Percentiles rank a stretch among this genome's conserved stretches.
Conservation (phyloP, 35 echinoderm and acorn worm genomes). For the Ophiothrix spiculata region DNA sequence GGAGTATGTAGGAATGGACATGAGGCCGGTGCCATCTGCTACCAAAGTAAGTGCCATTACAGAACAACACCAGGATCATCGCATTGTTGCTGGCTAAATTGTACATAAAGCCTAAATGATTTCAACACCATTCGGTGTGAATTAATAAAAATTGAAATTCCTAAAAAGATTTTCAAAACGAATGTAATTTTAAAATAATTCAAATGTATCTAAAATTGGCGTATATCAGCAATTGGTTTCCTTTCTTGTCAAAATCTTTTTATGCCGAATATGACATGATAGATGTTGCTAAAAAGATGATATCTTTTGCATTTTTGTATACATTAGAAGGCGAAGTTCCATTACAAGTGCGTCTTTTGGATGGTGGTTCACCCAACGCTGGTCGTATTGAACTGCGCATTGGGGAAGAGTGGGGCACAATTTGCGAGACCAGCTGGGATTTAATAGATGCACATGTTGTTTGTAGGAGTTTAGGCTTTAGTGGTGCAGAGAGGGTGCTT, state of each 20-base stretch:
- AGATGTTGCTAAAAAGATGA: background rate
- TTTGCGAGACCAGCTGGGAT: slow-evolving; percentile 44
- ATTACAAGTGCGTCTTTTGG: background rate
- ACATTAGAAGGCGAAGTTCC: background rate
- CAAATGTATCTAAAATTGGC: background rate
- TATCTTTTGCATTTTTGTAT: background rate
- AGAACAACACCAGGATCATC: too few relatives aligned
- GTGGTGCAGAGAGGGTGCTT: background rate
- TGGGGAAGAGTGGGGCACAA: slow-evolving; percentile 36
- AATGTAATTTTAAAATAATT: background rate
- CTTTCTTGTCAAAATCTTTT: background rate
- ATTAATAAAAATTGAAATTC: background rate
- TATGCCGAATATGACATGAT: background rate
- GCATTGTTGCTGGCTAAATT: background rate
- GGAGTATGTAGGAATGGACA: background rate
- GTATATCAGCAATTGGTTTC: background rate
- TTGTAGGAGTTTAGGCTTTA: slow-evolving; percentile 17
- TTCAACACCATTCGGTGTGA: background rate
- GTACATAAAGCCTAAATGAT: background rate
- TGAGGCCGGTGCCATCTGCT: background rate
- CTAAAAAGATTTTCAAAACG: background rate
- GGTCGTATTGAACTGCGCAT: slow-evolving; percentile 37
- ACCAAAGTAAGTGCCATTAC: background rate
- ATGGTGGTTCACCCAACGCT: background rate
- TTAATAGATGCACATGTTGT: slow-evolving; percentile 23